Percentiles rank a stretch among this genome's conserved stretches.
Evolutionary conservation across 2,888 invertebrate species (phyloP).

Genomic region (Euplexia lucipara): DNA sequence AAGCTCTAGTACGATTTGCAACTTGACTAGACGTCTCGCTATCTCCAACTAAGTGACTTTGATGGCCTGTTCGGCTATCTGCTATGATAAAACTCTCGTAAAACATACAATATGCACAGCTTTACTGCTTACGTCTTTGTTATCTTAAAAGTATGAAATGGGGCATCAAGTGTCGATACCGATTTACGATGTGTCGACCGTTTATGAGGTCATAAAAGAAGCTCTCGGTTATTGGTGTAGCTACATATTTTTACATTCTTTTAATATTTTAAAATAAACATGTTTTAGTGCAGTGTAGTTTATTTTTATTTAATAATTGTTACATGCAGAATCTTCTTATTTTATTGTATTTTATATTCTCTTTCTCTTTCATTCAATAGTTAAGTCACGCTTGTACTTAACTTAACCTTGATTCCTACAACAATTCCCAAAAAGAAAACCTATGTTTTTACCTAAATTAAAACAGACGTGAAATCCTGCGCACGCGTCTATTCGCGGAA

Average conservation of each 20-base stretch:
- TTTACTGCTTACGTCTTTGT: conserved; percentile 65
- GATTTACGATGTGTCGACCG: conserved; percentile 64
- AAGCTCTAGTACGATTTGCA: conserved; percentile 65
- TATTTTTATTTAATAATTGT: not conserved
- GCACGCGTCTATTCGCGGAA: conserved; percentile 73
- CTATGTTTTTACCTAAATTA: conserved; percentile 44
- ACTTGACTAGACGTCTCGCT: conserved; percentile 45
- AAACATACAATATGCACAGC: conserved; percentile 64
- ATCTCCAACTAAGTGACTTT: conserved; percentile 64
- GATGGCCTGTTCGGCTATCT: conserved; percentile 63
- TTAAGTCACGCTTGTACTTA: not conserved
- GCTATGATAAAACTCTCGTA: conserved; percentile 65
- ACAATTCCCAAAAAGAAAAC: conserved; percentile 32
- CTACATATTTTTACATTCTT: conserved; percentile 37
- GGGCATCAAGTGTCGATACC: conserved; percentile 62
- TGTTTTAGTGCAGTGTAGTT: conserved; percentile 9
- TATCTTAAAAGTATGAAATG: conserved; percentile 69
- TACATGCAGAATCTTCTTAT: not conserved
- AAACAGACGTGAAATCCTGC: conserved; percentile 56
- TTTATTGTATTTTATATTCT: not conserved
- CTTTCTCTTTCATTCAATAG: not conserved
- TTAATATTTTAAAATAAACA: conserved; percentile 53
- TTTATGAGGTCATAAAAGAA: conserved; percentile 65
- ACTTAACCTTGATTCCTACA: conserved; percentile 10
- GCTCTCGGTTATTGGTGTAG: conserved; percentile 45